phyloP scores from a whole-genome alignment of 2,113 vertebrate species.

The Dasyurus viverrinus region DNA sequence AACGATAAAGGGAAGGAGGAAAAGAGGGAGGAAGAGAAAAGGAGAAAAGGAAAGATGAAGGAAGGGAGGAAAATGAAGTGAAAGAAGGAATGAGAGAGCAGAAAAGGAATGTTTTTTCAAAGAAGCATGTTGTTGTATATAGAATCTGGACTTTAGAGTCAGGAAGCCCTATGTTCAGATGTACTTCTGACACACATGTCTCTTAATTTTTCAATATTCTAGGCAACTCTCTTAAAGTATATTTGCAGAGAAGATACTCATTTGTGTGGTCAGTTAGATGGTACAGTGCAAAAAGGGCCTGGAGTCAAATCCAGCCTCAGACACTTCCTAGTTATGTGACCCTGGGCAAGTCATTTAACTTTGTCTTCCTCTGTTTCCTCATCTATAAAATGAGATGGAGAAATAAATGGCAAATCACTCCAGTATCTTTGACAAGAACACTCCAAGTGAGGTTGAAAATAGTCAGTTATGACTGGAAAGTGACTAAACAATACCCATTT shows the following conservation, averaged over 20 bases:
- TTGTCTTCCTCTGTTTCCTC: not conserved
- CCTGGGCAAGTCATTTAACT: not conserved
- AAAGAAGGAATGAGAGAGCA: not conserved
- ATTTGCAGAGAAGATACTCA: not conserved
- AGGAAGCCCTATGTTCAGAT: not conserved
- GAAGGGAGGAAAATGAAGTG: too few relatives aligned
- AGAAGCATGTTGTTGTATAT: not conserved
- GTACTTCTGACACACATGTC: not conserved
- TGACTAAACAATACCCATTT: not conserved
- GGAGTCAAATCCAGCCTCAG: not conserved
- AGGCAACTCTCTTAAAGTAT: not conserved
- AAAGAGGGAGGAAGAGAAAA: too few relatives aligned
- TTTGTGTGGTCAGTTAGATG: not conserved
- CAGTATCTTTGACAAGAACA: not conserved
- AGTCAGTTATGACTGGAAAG: not conserved
- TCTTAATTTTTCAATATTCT: not conserved
- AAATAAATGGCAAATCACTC: not conserved
- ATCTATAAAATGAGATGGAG: not conserved
- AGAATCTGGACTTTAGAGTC: not conserved
- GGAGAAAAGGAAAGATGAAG: not conserved
- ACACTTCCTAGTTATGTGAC: not conserved
- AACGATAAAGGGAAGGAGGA: too few relatives aligned
- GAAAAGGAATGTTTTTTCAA: not conserved
- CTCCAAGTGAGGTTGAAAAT: not conserved
- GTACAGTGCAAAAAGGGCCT: not conserved